Conservation (phyloP, 2,888 invertebrate species). For the Dermolepida albohirtum region DNA sequence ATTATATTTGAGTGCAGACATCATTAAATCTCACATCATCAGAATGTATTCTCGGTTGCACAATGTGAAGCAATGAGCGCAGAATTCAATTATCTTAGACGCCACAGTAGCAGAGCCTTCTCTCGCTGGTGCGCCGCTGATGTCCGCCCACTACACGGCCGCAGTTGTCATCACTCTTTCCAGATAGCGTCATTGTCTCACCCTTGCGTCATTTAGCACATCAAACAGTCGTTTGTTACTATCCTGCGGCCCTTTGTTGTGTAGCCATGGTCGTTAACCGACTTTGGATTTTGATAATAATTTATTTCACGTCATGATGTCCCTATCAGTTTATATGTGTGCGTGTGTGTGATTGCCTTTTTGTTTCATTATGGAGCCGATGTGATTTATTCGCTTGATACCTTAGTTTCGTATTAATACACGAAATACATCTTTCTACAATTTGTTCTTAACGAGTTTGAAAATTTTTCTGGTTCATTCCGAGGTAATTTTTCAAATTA, state of each 20-base stretch:
- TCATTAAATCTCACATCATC: conserved; percentile 61
- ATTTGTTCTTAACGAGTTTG: too few relatives aligned
- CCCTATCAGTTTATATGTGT: conserved; percentile 34
- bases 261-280: conserved; percentile 55
- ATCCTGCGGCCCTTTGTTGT: conserved; percentile 53
- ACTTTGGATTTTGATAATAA: conserved; percentile 59
- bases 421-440: not conserved
- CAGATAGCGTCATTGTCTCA: conserved; percentile 66
- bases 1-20: conserved; percentile 55
- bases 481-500: too few relatives aligned
- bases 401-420: not conserved
- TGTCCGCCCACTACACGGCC: conserved; percentile 53
- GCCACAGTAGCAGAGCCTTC: conserved; percentile 44
- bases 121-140: conserved; percentile 43
- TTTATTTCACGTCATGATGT: conserved; percentile 52
- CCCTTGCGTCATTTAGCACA: conserved; percentile 65
- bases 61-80: conserved; percentile 61
- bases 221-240: conserved; percentile 65
- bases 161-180: conserved; percentile 63
- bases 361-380: conserved; percentile 14
- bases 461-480: too few relatives aligned
- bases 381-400: not conserved
- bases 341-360: conserved; percentile 32
- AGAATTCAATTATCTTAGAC: conserved; percentile 62
- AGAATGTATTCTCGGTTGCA: conserved; percentile 61